Base-by-base conservation (phyloP, 2,113 vertebrate species). In the Furnarius figulus region DNA sequence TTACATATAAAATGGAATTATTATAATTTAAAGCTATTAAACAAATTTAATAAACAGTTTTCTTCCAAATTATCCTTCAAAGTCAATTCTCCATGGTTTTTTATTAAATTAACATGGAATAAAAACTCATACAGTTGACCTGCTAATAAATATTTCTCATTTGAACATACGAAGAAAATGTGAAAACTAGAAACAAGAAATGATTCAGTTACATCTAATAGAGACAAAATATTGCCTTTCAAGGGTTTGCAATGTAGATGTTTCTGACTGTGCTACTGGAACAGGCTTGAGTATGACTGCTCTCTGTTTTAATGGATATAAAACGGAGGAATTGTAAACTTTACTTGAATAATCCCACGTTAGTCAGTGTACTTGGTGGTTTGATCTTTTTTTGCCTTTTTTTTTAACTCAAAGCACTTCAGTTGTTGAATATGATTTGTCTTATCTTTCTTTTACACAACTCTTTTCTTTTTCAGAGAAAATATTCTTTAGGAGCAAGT, bases 301-400 rank as follows among this genome's bases (percentile, higher is more conserved):
- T 72, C 7, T 61, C 28, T 78, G 5, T 31, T 88, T 67, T 17
- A n/a, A 30, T 1, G 1, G 17, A 12, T 52, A 39, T 10, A 35
- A 84, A 59, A 56, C 22, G 9, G 8, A 62, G 24, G 18, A 84
- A 8, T 33, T 61, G 6, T 33, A 56, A 59, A 49, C 6, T 62
- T 85, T n/a, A 40, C 7, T 52, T 63, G 15, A 21, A 70, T 47
- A 61, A 37, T 70, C 13, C 7, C 5, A 14, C 37, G 10, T 40
- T 71, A 5, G 13, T 74, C 2, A 5, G 9, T 28, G 22, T 71
- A 37, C 16, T 61, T 33, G 2, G 5, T 66, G 15, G 8, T 18
- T 42, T 77, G 28, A 6, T 3, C 2, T 1, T 5, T 42, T 67
- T 84, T 52, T 33, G 0, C 4, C 4, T 7, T 42, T 63, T 22